A percentile compares a stretch with the other conserved stretches of the same genome.
Evolutionary conservation across 2,113 vertebrate species (phyloP).

Genomic region (Mirza zaza): DNA sequence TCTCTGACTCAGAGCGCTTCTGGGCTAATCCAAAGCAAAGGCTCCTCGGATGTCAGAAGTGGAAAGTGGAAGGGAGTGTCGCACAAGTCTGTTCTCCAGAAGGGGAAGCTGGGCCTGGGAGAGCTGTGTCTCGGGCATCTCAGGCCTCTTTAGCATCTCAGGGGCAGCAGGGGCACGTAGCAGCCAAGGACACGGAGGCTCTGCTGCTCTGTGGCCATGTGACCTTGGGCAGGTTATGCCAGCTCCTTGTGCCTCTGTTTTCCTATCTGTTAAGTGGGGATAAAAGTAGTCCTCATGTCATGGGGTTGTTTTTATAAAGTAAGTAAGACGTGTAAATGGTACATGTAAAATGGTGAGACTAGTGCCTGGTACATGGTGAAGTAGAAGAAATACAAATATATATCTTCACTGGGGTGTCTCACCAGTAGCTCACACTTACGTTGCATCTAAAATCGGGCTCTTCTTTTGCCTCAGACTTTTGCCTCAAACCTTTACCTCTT

Average conservation of each 20-base stretch:
- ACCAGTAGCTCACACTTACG: neutral
- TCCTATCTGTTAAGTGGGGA: neutral
- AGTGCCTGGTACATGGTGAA: neutral
- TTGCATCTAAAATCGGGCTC: neutral
- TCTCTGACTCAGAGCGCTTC: neutral
- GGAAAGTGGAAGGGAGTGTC: neutral
- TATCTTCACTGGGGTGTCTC: neutral
- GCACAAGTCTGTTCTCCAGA: neutral
- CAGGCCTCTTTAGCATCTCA: neutral
- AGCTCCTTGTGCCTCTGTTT: neutral
- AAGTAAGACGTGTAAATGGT: too few relatives aligned
- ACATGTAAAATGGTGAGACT: neutral
- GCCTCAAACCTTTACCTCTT: neutral
- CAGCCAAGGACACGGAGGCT: neutral
- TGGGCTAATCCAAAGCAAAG: neutral
- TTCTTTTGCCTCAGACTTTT: neutral
- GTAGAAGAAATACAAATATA: neutral
- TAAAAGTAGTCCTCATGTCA: neutral
- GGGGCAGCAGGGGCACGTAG: rapidly evolving
- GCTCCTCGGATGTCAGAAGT: neutral
- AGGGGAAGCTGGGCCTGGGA: neutral
- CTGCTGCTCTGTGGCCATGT: rapidly evolving
- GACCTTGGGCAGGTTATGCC: neutral
- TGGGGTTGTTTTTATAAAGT: neutral
- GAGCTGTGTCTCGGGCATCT: neutral